Evolutionary conservation across 2,888 invertebrate species (phyloP).

Genomic region (Cryptus viduatorius): DNA sequence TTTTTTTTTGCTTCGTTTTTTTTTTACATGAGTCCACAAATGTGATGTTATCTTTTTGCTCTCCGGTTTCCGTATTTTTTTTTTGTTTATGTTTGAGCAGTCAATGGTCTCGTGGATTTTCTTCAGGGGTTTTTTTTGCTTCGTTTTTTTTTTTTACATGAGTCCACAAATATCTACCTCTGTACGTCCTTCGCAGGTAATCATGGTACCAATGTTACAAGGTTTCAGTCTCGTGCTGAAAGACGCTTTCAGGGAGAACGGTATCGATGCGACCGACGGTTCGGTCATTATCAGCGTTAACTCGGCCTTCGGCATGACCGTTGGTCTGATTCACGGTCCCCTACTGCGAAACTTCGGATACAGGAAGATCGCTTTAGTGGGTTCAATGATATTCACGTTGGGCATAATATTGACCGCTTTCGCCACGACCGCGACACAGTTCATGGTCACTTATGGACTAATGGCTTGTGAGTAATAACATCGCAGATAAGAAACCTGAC

Average conservation of each 20-base stretch:
- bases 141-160: not conserved
- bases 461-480: slow-evolving; percentile 88
- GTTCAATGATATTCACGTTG: slow-evolving; percentile 86
- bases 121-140: slow-evolving; percentile 12
- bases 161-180: not conserved
- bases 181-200: slow-evolving; percentile 78
- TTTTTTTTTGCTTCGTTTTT: slow-evolving; percentile 5
- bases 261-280: slow-evolving; percentile 87
- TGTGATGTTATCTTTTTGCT: too few relatives aligned
- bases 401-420: slow-evolving; percentile 88
- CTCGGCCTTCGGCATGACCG: slow-evolving; percentile 89
- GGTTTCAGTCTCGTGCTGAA: slow-evolving; percentile 90
- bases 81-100: not conserved
- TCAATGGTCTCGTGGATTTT: slow-evolving; percentile 16
- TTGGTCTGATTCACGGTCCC: slow-evolving; percentile 89
- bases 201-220: slow-evolving; percentile 87
- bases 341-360: slow-evolving; percentile 88
- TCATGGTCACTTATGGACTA: slow-evolving; percentile 89
- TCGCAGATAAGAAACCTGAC: not conserved
- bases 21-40: not conserved
- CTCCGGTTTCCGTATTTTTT: too few relatives aligned
- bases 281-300: slow-evolving; percentile 89
- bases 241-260: slow-evolving; percentile 87
- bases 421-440: slow-evolving; percentile 87
- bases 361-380: slow-evolving; percentile 88